Evolutionary conservation across 1,140 invertebrate species (phyloP).

Genomic region (Akabosia matsudoensis): DNA sequence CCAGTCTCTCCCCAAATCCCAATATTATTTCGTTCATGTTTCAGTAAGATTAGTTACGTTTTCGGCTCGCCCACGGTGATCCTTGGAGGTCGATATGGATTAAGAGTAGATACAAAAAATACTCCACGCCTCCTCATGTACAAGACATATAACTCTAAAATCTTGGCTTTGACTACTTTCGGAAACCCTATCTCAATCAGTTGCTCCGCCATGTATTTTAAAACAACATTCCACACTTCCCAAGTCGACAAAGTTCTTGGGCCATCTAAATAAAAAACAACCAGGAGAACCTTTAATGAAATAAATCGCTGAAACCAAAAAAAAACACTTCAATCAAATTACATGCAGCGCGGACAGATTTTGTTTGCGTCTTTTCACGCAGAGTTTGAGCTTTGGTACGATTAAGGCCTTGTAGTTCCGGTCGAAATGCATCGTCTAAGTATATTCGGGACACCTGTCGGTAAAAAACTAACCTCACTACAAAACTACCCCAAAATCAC

Average conservation of each 20-base stretch:
- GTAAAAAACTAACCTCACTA: background rate
- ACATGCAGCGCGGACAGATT: no score
- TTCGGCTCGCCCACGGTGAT: constrained; percentile 28
- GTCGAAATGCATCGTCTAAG: background rate
- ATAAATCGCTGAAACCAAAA: no score
- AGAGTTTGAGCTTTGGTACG: no score
- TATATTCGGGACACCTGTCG: background rate
- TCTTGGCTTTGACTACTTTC: constrained; percentile 57
- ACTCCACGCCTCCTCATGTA: constrained; percentile 62
- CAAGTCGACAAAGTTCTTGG: constrained; percentile 51
- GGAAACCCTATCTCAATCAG: constrained; percentile 58
- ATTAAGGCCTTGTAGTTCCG: background rate
- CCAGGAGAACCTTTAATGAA: background rate
- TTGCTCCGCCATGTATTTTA: constrained; percentile 61
- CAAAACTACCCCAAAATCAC: background rate
- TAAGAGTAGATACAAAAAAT: constrained; percentile 53
- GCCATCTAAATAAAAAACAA: background rate
- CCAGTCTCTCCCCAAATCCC: background rate
- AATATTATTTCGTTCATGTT: no score
- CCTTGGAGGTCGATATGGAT: background rate
- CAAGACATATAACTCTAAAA: constrained; percentile 62
- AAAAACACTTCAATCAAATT: no score
- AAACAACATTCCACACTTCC: constrained; percentile 65
- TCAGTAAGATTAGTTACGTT: no score
- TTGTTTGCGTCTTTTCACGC: no score